These are phyloP conservation scores for Pteronotus mesoamericanus DNA, from an alignment of 2,797 vertebrate species.

Conservation along the genomic window DNA sequence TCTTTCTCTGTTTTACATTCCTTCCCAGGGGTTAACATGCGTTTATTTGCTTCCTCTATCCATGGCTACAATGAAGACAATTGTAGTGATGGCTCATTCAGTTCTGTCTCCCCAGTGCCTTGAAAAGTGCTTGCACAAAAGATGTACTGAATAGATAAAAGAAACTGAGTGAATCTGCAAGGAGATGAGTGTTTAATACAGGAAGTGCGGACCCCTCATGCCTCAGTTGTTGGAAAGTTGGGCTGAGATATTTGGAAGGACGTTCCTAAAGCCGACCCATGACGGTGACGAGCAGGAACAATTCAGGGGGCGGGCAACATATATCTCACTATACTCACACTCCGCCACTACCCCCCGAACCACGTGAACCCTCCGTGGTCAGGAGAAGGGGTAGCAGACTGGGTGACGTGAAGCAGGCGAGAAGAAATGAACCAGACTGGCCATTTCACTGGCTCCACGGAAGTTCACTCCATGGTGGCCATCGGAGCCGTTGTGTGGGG, in stretches of 20 bases:
- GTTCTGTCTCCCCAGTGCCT: neutral
- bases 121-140: neutral
- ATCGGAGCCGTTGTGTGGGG: neutral
- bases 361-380: neutral
- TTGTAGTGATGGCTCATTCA: neutral
- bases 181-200: neutral
- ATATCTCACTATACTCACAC: accelerated
- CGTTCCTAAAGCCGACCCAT: neutral
- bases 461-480: neutral
- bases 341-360: accelerated
- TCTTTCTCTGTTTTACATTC: neutral
- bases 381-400: neutral
- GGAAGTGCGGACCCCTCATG: neutral
- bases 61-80: neutral
- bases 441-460: neutral
- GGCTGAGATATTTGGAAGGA: neutral
- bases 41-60: neutral
- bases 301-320: neutral
- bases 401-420: neutral
- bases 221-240: neutral
- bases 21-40: neutral
- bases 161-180: neutral
- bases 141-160: neutral
- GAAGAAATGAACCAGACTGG: neutral
- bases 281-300: neutral